A percentile compares a stretch with the other conserved stretches of the same genome.
phyloP scores from a whole-genome alignment of 2,113 vertebrate genomes.

The Colaptes auratus region DNA sequence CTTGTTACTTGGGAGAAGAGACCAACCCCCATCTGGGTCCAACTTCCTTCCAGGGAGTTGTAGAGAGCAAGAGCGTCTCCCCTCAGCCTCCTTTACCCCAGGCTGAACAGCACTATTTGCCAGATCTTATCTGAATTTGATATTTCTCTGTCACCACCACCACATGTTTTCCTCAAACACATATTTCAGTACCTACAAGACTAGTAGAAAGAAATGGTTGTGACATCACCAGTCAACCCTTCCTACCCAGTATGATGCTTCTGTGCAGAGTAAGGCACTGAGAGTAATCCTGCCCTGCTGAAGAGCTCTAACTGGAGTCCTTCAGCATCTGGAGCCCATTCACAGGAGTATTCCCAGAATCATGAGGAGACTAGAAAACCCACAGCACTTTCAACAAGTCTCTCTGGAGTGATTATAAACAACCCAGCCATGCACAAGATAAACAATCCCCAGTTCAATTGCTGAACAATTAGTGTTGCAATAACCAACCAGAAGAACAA shows the following conservation, averaged over 20 bases:
- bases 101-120: no score
- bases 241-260: background rate
- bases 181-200: background rate
- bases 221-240: background rate
- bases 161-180: background rate
- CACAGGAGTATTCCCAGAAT: background rate
- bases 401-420: background rate
- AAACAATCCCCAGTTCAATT: slow-evolving; percentile 11
- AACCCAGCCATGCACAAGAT: background rate
- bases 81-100: no score
- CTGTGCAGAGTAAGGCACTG: background rate
- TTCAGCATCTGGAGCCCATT: background rate
- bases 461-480: slow-evolving; percentile 12
- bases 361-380: background rate
- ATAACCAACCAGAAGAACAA: background rate
- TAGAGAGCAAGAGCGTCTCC: no score
- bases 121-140: background rate
- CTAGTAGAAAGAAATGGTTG: background rate
- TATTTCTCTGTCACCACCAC: background rate
- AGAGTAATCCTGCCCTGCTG: background rate
- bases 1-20: no score
- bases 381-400: background rate
- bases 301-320: background rate
- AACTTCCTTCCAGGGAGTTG: no score
- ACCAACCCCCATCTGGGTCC: no score